A percentile compares a stretch with the other conserved stretches of the same genome.
Conservation (phyloP, 2,113 vertebrate species). For the Gnathonemus longibarbis region DNA sequence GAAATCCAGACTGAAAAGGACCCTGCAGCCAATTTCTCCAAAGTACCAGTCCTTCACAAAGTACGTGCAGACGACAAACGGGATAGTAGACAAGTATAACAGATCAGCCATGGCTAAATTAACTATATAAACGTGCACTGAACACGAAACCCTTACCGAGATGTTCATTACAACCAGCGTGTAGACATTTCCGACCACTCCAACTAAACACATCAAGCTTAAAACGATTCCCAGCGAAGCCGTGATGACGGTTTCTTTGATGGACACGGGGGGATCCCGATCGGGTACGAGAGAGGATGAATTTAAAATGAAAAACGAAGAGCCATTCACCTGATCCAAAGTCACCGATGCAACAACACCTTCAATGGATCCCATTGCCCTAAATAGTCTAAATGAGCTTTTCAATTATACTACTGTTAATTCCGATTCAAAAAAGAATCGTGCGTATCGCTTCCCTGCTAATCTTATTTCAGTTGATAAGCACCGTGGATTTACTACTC, state of each 20-base stretch:
- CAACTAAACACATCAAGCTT: conserved; percentile 37
- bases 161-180: conserved; percentile 38
- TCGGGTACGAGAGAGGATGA: conserved; percentile 19
- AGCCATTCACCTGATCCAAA: not conserved
- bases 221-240: conserved; percentile 36
- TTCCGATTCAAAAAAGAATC: not conserved
- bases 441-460: not conserved
- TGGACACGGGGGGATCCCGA: not conserved
- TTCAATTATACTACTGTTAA: not conserved
- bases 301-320: not conserved
- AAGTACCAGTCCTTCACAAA: conserved; percentile 45
- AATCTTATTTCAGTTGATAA: not conserved
- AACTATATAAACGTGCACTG: conserved; percentile 42
- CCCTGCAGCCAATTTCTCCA: conserved; percentile 38
- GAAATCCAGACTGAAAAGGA: conserved; percentile 45
- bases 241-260: conserved; percentile 30
- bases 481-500: not conserved
- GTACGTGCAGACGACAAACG: conserved; percentile 45
- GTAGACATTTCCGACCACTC: conserved; percentile 41
- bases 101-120: conserved; percentile 45
- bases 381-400: not conserved
- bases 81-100: conserved; percentile 42
- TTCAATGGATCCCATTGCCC: not conserved
- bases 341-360: not conserved
- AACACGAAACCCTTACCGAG: conserved; percentile 35